phyloP scores from a whole-genome alignment of 2,113 vertebrate genomes.

The Hemiscyllium ocellatum region DNA sequence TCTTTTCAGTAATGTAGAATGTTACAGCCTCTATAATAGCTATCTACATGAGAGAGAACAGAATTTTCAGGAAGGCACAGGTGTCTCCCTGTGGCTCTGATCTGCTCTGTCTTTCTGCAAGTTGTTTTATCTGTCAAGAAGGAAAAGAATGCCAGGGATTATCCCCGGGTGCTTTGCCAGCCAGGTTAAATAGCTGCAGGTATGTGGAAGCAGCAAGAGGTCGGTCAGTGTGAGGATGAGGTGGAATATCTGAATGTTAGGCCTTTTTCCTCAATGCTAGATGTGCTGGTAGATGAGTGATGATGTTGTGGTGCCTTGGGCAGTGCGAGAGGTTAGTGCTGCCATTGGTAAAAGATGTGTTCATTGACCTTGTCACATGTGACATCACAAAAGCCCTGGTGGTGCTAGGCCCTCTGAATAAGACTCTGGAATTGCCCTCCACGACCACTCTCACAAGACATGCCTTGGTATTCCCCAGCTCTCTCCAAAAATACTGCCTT shows the following conservation, averaged over 20 bases:
- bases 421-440: background rate
- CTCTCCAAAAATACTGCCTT: background rate
- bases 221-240: background rate
- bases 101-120: background rate
- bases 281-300: background rate
- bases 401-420: too few relatives aligned
- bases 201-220: background rate
- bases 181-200: background rate
- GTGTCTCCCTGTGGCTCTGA: background rate
- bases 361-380: background rate
- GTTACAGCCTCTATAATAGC: background rate
- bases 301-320: background rate
- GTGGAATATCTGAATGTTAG: background rate
- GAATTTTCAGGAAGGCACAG: background rate
- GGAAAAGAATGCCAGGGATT: background rate
- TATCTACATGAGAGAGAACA: background rate
- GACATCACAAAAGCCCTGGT: background rate
- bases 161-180: too few relatives aligned
- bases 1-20: background rate
- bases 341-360: background rate
- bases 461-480: background rate
- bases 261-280: background rate
- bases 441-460: too few relatives aligned
- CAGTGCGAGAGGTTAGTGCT: background rate
- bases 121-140: background rate